Evolutionary conservation across 2,888 invertebrate species (phyloP), one percentile per base, ranked within the genome.

Genomic region (Brachypterus glaber): DNA sequence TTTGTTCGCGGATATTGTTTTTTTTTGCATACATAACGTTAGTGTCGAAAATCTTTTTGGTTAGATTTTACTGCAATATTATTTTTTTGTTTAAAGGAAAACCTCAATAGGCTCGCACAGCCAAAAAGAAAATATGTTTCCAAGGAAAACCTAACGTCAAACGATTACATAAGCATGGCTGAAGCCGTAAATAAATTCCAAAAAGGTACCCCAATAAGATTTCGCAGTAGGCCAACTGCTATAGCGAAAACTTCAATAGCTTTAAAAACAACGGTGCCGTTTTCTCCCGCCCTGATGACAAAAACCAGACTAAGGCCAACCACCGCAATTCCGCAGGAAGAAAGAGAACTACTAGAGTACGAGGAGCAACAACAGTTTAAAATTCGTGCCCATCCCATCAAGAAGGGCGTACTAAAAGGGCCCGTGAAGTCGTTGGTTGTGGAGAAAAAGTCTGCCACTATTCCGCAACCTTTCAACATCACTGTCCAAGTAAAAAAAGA

Each of bases 381-480:
- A 59, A 74, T 82, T 17, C 81, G 78, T 60, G 79, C 82, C 0
- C 68, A 76, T 38, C 79, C 81, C 2, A 62, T 82, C 32, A 77
- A 74, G 35, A 70, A 69, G 47, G 73, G 70, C 42, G 71, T 79
- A 2, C 60, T 80, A 21, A 66, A 69, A 43, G 73, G 71, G 2
- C 66, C 70, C 0, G 55, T 68, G 9, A 66, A 66, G 40, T 65
- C 71, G n/a, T 24, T 35, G 7, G 70, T 69, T 31, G 64, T 73
- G 1, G 55, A 62, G 1, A 74, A 64, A 37, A 80, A 77, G 49
- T 70, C 73, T 1, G 24, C 57, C 0, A 83, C 82, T 2, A 50
- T 73, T 11, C 71, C 76, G 1, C 72, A 77, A 50, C 79, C 79
- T 12, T 82, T 80, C 47, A 71, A 77, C n/a, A 60, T 79, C 21